Evolutionary conservation across 37 sponge, comb jelly and placozoan genomes (phyloP), one percentile per base, ranked within the genome.

Genomic region (Crambe crambe): DNA sequence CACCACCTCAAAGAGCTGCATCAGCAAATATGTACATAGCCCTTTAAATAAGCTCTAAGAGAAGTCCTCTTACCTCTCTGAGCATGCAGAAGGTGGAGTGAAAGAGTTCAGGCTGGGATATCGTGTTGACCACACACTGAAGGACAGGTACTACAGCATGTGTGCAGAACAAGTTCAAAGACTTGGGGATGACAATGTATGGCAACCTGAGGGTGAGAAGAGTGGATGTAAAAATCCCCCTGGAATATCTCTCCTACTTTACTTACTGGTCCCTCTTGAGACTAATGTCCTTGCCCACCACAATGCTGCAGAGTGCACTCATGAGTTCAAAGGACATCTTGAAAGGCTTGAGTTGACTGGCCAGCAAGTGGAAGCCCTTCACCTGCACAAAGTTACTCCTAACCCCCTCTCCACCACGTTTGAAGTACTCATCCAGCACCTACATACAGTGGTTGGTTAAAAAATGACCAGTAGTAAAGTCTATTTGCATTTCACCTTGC

Each of bases 351-450:
- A 92, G 79, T 74, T 92, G 93, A 38, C 42, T 43, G 41, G 74
- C 89, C 10, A 92, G 86, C 23, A 92, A 69, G 78, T 85, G 60
- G 75, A 92, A 92, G 0, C 89, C 93, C 39, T 81, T 88, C 58
- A 81, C 73, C 56, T 85, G 86, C 0, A 92, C 66, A 66, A 92
- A 88, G 59, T 76, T 78, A 12, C 68, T 43, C 64, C 38, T 77
- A 0, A 82, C 41, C 12, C 74, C 71, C 15, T 88, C 89, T 35
- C 75, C 80, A 26, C 62, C 93, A 42, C 89, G 81, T 35, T 81
- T 87, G 79, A 92, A 85, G 70, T 87, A 92, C 62, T 84, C 81
- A 29, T 85, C 93, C 67, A 92, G 38, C 31, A 92, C 76, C 93
- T 92, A 42, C n/a, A n/a, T n/a, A n/a, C n/a, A 38, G 51, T 47